Percentiles rank a stretch among this genome's conserved stretches.
These are phyloP conservation scores for Ephestia elutella DNA, from an alignment of 1,140 invertebrate genomes.

Conservation along the genomic window DNA sequence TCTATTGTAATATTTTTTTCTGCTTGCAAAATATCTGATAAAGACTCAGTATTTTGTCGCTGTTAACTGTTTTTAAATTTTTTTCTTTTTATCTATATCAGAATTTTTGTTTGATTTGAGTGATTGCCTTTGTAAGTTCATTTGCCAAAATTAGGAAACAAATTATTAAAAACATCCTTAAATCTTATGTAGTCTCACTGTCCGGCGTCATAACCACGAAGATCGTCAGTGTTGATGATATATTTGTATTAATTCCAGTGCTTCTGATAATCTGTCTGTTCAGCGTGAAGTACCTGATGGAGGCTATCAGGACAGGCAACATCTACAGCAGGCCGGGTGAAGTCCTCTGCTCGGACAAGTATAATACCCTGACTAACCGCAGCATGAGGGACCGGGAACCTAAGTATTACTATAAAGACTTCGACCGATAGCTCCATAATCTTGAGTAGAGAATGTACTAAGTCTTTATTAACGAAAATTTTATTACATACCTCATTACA, in stretches of 20 bases:
- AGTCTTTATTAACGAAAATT: too few relatives aligned
- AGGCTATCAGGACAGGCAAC: constrained; percentile 58
- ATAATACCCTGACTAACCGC: constrained; percentile 17
- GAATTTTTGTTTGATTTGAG: too few relatives aligned
- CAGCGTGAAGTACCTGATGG: constrained; percentile 63
- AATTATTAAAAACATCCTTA: too few relatives aligned
- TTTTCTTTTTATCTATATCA: too few relatives aligned
- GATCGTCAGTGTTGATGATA: too few relatives aligned
- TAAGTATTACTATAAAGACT: constrained; percentile 6
- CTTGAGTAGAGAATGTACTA: background rate
- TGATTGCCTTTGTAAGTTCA: too few relatives aligned
- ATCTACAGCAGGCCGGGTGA: constrained; percentile 57
- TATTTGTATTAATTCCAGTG: constrained; percentile 29
- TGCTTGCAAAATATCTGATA: background rate
- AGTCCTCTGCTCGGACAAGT: constrained; percentile 26
- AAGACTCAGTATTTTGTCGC: too few relatives aligned
- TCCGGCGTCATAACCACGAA: too few relatives aligned
- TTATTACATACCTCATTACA: too few relatives aligned
- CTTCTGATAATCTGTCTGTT: constrained; percentile 61
- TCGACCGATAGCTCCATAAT: constrained; percentile 5
- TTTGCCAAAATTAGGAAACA: too few relatives aligned
- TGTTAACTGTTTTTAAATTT: too few relatives aligned
- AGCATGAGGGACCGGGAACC: background rate
- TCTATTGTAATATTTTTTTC: background rate
- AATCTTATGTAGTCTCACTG: too few relatives aligned